Evolutionary conservation across 2,797 vertebrate genomes (phyloP), one percentile per base, ranked within the genome.

Genomic region (Gallinago stenura): DNA sequence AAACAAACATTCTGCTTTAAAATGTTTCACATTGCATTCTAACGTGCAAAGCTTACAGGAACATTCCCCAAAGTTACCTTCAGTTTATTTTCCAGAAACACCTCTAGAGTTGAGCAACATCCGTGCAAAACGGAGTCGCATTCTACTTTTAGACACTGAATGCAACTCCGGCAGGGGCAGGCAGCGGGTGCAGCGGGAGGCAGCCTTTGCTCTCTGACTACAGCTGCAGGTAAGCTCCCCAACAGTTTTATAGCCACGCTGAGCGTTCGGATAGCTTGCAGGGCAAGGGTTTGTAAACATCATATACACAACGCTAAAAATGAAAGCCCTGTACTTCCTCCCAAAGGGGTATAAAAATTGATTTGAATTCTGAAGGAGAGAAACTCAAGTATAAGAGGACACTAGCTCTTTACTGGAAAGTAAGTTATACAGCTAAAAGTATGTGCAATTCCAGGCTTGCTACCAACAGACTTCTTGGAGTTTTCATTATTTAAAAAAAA

Each of bases 391-490:
- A 60, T 31, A 68, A 41, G 6, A 72, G 15, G 4, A 88, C 25
- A 61, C 6, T 15, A 79, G 43, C 24, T 84, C n/a, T 58, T 70
- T 31, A 68, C 21, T 37, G 62, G 28, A 64, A 87, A 69, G 9
- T 5, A 72, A 64, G 15, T 17, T 51, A 88, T 48, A 57, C 53
- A 62, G 31, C 39, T 75, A 10, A 12, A 83, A 85, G 18, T 57
- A 62, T 17, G 39, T 70, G 58, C 43, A 88, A 88, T 76, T 83
- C 54, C 77, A 93, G 46, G 70, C 54, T 91, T 88, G 61, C 62
- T 72, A 91, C 53, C 85, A 83, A 78, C 50, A 83, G 37, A 71
- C 3, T 8, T 91, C 48, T 66, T 33, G 20, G 28, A 69, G 17
- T 78, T 82, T 45, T 68, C 3, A 8, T 31, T 39, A 73, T 45